Percentiles rank a stretch among this genome's conserved stretches.
Conservation (phyloP, 2,888 invertebrate genomes). For the Tortrix viridana region DNA sequence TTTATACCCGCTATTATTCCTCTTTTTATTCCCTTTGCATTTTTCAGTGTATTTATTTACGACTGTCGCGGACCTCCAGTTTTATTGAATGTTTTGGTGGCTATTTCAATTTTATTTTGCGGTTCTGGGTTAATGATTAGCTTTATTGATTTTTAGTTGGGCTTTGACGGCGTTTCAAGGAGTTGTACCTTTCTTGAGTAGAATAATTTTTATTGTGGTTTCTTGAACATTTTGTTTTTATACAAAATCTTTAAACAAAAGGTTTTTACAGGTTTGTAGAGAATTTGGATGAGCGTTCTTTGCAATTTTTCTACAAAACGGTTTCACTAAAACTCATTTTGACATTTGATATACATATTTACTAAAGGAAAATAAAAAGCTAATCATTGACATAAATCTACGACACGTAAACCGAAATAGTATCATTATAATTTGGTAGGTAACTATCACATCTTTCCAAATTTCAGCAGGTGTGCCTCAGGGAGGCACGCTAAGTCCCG, state of each 20-base stretch:
- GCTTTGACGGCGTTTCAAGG: neutral
- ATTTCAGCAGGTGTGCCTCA: neutral
- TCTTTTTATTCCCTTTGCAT: conserved; percentile 69
- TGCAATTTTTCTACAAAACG: too few species aligned
- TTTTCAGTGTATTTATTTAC: conserved; percentile 70
- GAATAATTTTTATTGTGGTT: neutral
- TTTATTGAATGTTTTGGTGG: conserved; percentile 54
- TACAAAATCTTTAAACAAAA: too few species aligned
- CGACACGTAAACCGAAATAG: too few species aligned
- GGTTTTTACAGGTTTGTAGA: too few species aligned
- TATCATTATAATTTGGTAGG: too few species aligned
- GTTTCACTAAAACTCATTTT: too few species aligned
- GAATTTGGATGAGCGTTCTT: too few species aligned
- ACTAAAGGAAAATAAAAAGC: too few species aligned
- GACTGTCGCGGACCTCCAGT: conserved; percentile 52
- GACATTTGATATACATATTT: too few species aligned
- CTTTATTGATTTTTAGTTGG: conserved; percentile 6
- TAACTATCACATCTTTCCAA: neutral
- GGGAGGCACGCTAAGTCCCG: neutral
- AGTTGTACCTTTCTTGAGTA: neutral
- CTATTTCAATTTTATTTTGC: conserved; percentile 19
- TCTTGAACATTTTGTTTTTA: too few species aligned
- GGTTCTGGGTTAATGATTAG: conserved; percentile 19
- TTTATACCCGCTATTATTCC: conserved; percentile 76
- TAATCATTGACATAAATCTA: too few species aligned